Percentiles rank a stretch among this genome's conserved stretches.
Evolutionary conservation across 2,797 vertebrate genomes (phyloP).

Genomic region (Sebastes itinus): DNA sequence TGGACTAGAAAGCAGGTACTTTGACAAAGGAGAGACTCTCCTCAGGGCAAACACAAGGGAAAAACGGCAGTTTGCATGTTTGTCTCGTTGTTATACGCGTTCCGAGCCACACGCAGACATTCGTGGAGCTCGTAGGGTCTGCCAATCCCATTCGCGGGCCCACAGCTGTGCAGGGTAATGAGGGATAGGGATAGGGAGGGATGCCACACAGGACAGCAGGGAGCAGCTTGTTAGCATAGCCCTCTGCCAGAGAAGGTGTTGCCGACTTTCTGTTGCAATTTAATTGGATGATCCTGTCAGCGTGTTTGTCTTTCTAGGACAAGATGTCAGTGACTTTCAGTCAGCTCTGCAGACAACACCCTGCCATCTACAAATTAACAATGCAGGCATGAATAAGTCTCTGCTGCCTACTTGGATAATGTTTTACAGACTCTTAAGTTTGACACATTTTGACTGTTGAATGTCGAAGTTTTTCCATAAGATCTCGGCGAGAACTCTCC

Average conservation of each 20-base stretch:
- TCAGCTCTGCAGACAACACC: slow-evolving; percentile 42
- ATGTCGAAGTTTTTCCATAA: background rate
- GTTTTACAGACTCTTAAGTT: slow-evolving; percentile 4
- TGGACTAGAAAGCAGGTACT: slow-evolving; percentile 38
- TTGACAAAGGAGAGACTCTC: slow-evolving; percentile 50
- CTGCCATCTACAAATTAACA: slow-evolving; percentile 59
- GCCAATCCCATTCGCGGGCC: slow-evolving; percentile 22
- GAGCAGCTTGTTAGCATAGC: slow-evolving; percentile 77
- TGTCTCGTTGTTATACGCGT: slow-evolving; percentile 33
- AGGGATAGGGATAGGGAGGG: slow-evolving; percentile 44
- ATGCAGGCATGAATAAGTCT: slow-evolving; percentile 27
- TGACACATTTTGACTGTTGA: slow-evolving; percentile 12
- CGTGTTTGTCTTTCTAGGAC: slow-evolving; percentile 65
- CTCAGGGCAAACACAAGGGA: slow-evolving; percentile 33
- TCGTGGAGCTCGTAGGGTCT: slow-evolving; percentile 17
- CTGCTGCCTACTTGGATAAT: slow-evolving; percentile 38
- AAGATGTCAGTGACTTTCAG: slow-evolving; percentile 67
- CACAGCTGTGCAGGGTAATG: slow-evolving; percentile 70
- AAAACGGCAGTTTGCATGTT: slow-evolving; percentile 50
- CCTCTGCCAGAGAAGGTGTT: slow-evolving; percentile 60
- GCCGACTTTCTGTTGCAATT: slow-evolving; percentile 50
- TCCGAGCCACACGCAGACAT: slow-evolving; percentile 34
- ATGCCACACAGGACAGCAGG: slow-evolving; percentile 55
- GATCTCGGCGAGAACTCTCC: background rate
- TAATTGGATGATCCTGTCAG: slow-evolving; percentile 78